A percentile compares a stretch with the other conserved stretches of the same genome.
Conservation (phyloP, 2,888 invertebrate genomes). For the Orgyia antiqua region DNA sequence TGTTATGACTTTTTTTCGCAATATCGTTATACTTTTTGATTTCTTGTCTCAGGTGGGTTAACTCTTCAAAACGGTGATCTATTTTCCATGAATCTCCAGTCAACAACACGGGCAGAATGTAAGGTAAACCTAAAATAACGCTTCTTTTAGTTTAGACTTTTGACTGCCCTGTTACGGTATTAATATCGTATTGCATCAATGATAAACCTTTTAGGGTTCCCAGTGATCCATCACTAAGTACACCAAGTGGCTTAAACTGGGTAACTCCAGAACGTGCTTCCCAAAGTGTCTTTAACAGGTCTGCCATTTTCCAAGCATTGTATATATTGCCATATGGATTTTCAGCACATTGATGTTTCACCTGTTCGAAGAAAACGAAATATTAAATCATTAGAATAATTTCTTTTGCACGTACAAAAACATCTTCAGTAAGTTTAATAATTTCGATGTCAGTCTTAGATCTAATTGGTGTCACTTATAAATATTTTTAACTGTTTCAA, state of each 20-base stretch:
- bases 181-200: too few species aligned
- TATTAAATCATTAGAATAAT: too few species aligned
- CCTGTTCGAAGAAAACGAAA: too few species aligned
- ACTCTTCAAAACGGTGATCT: slow-evolving; percentile 33
- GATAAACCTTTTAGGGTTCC: slow-evolving; percentile 54
- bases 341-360: slow-evolving; percentile 22
- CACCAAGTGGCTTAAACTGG: slow-evolving; percentile 36
- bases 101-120: slow-evolving; percentile 49
- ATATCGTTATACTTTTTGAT: slow-evolving; percentile 52
- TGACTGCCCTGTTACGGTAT: too few species aligned
- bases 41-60: slow-evolving; percentile 48
- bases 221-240: slow-evolving; percentile 61
- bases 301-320: slow-evolving; percentile 43
- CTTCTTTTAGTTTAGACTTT: too few species aligned
- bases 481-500: too few species aligned
- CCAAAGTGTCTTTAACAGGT: slow-evolving; percentile 49
- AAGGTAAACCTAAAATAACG: slow-evolving; percentile 42
- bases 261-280: background rate
- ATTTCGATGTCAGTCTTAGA: too few species aligned
- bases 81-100: slow-evolving; percentile 37
- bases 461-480: too few species aligned
- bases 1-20: slow-evolving; percentile 35
- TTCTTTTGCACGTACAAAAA: too few species aligned
- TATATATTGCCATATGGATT: slow-evolving; percentile 60
- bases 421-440: too few species aligned